Base-by-base conservation (phyloP, 53 echinoderm and acorn worm species). In the Pentamera pediparva region DNA sequence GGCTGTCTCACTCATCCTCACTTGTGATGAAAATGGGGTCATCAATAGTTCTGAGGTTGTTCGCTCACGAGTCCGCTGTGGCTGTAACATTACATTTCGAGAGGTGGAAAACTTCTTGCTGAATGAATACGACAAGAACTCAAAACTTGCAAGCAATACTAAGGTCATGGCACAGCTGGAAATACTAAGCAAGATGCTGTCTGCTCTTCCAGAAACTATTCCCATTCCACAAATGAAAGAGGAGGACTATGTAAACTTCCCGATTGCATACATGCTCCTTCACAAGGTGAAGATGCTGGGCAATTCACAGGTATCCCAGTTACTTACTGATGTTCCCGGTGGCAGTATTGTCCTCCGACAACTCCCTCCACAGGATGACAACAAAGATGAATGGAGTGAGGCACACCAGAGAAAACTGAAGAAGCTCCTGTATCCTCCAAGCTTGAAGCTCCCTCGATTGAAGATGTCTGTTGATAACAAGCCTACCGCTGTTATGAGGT, bases 211-310 rank as follows among this genome's bases (percentile, higher is more conserved):
- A 26, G 45, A 17, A 2, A 4, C 5, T 84, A 64, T 59, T 36
- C 77, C 39, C 32, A 71, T 52, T 37, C 70, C 35, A 82, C 76
- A 28, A 78, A 84, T 60, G 81, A 50, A 19, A 76, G 25, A 60
- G 35, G 87, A 91, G 33, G 87, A 79, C 22, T 87, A 87, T 37
- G 48, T 79, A 1, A 75, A 41, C 25, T 78, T 79, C 52, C 95
- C 95, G 0, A 62, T 61, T 26, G 82, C 95, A 32, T 82, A 85
- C 50, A 83, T 70, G 48, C 53, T 95, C 5, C 61, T 90, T 28
- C 86, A 95, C 54, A 86, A 90, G 39, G 56, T 95, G 45, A 85
- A 84, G 85, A 34, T 84, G 33, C 59, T 95, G 39, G 75, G 83
- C 7, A 95, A 90, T 55, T 45, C 64, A 24, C 69, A 69, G 20